Evolutionary conservation across 2,888 invertebrate genomes (phyloP), one percentile per base, ranked within the genome.

Genomic region (Teleiodes luculella): DNA sequence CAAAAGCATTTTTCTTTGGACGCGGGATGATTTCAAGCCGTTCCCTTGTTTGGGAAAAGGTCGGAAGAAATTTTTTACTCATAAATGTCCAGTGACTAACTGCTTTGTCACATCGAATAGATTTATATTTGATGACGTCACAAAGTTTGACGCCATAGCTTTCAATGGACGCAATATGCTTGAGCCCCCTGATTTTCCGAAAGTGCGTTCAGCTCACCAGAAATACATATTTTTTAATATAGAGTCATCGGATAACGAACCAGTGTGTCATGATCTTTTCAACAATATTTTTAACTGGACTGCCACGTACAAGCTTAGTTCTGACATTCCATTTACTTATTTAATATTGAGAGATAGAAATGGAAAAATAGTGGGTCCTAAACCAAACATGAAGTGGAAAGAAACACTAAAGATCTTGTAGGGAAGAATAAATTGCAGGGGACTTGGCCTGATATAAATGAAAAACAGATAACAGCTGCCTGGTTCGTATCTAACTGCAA

Each of bases 271-370:
- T 3, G 43, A 60, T 1, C 51, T 55, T 16, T 87, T 71, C 31
- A 80, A 90, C n/a, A 66, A 71, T 4, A 88, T 78, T 55, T 90
- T 90, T 45, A 89, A 90, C 59, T 84, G 82, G 83, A 89, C 90
- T 0, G 66, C 80, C 0, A 89, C 89, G 0, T 89, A 89, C 36
- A 80, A 70, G 66, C 65, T 87, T 1, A 70, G 85, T 62, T 87
- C 89, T 1, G 88, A 89, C 58, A 76, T 89, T 53, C 78, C 76
- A 0, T 76, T 62, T 33, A 72, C 77, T 1, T 90, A 90, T 61
- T 65, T 90, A 28, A 52, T 70, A 36, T 70, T 88, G 20, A 73
- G 62, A 49, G 70, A 88, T 55, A 58, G 48, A 0, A 50, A 66
- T 10, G 79, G 80, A 3, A 59, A 74, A n/a, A 55, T 74, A 0